Evolutionary conservation across 92 coral and sea anemone species (phyloP).

Genomic region (Phenganax subtilis): DNA sequence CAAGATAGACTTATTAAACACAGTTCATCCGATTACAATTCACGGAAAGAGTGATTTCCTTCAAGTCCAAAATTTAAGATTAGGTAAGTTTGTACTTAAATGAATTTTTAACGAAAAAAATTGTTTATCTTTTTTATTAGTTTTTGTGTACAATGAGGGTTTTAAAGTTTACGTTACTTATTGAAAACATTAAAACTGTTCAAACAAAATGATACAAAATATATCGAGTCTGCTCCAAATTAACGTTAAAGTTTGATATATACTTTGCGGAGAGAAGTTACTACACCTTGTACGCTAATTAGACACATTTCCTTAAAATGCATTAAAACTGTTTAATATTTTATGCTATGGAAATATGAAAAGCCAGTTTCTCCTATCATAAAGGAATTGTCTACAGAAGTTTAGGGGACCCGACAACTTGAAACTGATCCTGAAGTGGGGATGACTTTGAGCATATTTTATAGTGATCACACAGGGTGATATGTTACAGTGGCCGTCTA

Average conservation of each 20-base stretch:
- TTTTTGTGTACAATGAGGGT: constrained; percentile 11
- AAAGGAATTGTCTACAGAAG: no score
- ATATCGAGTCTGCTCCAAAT: not conserved
- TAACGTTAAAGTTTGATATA: not conserved
- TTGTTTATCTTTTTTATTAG: not conserved
- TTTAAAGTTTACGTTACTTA: not conserved
- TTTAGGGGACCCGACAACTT: no score
- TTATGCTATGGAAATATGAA: not conserved
- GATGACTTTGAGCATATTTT: not conserved
- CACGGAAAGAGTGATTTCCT: not conserved
- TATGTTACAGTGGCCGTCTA: not conserved
- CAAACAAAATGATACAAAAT: not conserved
- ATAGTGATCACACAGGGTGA: not conserved
- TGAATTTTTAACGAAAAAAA: not conserved
- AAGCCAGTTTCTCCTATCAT: not conserved
- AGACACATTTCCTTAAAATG: not conserved
- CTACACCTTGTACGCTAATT: not conserved
- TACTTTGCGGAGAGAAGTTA: not conserved
- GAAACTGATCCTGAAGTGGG: not conserved
- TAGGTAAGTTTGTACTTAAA: not conserved
- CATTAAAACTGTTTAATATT: constrained; percentile 11
- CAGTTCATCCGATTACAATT: not conserved
- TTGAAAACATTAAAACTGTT: not conserved
- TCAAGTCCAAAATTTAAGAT: not conserved
- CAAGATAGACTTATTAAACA: not conserved